Evolutionary conservation across 2,797 vertebrate species (phyloP), one percentile per base, ranked within the genome.

Genomic region (Eulemur coronatus): DNA sequence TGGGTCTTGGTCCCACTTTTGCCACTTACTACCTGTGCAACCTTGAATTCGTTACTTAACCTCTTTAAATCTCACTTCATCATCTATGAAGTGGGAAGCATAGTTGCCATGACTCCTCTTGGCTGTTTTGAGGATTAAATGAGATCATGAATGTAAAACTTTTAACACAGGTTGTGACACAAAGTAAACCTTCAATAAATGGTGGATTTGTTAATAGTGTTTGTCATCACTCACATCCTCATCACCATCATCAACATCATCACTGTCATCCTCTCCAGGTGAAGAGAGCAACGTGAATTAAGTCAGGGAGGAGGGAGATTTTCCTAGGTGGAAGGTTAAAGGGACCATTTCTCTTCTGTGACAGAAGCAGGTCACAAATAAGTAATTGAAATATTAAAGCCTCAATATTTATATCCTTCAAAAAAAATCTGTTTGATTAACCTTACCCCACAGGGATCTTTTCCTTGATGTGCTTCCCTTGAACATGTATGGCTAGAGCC

Each of bases 391-490:
- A 95, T 95, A 95, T 18, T 94, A 97, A 93, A 93, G 38, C 76
- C 48, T 96, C 87, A 76, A 76, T 94, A 91, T 97, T 96, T 96
- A 81, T 91, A 93, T 88, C 89, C 82, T 94, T 94, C 75, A 43
- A 61, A 95, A 57, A 57, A 93, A 76, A 50, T 69, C 55, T 94
- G 67, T 95, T 86, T 91, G 88, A 89, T 79, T 94, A 94, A 52
- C 69, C 61, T 82, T 86, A n/a, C 55, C 90, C 80, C 38, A 46
- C 17, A 90, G 43, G 63, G n/a, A 93, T 93, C 59, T 95, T 70
- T 93, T 57, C 46, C 75, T 76, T 90, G 35, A 57, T 79, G 50
- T 82, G 38, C 30, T 86, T 88, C 90, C 79, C 80, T 89, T 84
- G 72, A 90, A 78, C 4, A 22, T 91, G 35, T 55, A 30, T 91